These are phyloP conservation scores for Uloborus diversus DNA, from an alignment of 1,140 invertebrate species.

Conservation along the genomic window DNA sequence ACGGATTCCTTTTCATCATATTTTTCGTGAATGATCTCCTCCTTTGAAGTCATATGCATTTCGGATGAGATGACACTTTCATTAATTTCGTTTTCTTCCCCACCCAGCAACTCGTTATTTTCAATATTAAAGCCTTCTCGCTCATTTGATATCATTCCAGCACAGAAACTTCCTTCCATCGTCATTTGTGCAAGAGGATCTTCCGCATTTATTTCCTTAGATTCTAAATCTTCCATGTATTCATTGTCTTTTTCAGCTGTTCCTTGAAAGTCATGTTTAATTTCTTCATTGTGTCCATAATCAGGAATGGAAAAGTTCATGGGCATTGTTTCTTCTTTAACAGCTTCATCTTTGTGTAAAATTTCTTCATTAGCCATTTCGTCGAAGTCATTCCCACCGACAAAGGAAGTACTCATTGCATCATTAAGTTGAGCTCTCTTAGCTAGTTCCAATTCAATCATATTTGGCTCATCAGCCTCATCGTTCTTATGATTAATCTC, in stretches of 20 bases:
- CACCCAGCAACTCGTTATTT: no score
- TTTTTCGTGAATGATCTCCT: no score
- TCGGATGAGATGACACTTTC: no score
- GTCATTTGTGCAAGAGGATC: conserved; percentile 27
- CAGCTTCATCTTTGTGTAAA: neutral
- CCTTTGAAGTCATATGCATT: no score
- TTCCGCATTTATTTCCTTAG: neutral
- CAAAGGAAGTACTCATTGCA: conserved; percentile 31
- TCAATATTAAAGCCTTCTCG: no score
- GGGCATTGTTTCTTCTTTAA: no score
- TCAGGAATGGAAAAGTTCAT: neutral
- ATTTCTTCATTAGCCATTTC: neutral
- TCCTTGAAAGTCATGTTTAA: neutral
- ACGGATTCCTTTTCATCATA: no score
- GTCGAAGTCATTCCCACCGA: neutral
- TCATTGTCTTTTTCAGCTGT: neutral
- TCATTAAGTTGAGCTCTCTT: conserved; percentile 2
- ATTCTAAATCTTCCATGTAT: neutral
- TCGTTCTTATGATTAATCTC: neutral
- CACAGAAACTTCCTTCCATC: conserved; percentile 55
- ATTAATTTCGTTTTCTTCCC: no score
- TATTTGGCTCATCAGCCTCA: neutral
- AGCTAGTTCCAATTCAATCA: neutral
- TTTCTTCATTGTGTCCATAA: neutral
- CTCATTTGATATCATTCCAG: conserved; percentile 1